A percentile compares a stretch with the other conserved stretches of the same genome.
These are phyloP conservation scores for Sitobion miscanthi DNA, from an alignment of 1,140 invertebrate species.

Conservation along the genomic window DNA sequence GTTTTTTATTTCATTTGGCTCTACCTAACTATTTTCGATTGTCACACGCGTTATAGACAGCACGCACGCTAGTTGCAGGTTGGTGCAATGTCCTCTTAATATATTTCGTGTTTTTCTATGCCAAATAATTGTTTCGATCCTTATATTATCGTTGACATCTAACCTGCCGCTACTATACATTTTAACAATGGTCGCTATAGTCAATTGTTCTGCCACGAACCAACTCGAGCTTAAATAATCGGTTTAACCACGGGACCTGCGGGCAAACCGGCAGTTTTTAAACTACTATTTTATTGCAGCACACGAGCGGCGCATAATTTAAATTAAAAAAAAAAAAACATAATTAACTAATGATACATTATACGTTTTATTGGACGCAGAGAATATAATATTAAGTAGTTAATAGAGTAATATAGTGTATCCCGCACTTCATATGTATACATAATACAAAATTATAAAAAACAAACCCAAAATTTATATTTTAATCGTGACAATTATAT, in stretches of 20 bases:
- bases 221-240: neutral
- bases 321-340: neutral
- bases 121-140: neutral
- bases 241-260: neutral
- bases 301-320: neutral
- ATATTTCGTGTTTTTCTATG: neutral
- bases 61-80: neutral
- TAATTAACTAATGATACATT: neutral
- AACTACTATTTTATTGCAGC: neutral
- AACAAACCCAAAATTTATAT: neutral
- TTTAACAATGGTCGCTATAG: neutral
- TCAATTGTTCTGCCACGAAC: neutral
- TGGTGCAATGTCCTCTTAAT: neutral
- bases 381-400: neutral
- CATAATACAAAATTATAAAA: neutral
- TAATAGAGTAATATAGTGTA: neutral
- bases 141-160: neutral
- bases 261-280: neutral
- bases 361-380: neutral
- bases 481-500: neutral
- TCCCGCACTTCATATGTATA: neutral
- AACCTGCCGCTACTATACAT: neutral
- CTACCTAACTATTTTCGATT: neutral
- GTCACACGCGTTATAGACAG: neutral
- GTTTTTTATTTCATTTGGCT: no score